A percentile compares a stretch with the other conserved stretches of the same genome.
These are phyloP conservation scores for Acronicta aceris DNA, from an alignment of 2,888 invertebrate species.

Conservation along the genomic window DNA sequence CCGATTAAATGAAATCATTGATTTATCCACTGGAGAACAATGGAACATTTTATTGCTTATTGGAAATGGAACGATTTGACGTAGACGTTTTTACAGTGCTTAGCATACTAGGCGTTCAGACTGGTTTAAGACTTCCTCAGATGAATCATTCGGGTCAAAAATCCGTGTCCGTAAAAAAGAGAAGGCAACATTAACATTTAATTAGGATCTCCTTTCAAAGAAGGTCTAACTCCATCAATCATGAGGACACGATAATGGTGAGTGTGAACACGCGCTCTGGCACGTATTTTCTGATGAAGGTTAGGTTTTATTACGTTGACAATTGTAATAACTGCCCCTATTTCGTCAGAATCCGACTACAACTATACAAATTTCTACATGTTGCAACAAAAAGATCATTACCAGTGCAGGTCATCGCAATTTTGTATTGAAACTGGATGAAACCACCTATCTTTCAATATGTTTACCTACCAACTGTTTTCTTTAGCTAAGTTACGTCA, in stretches of 20 bases:
- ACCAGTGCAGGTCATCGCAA: slow-evolving; percentile 12
- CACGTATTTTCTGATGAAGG: slow-evolving; percentile 61
- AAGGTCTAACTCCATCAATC: slow-evolving; percentile 58
- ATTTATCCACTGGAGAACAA: slow-evolving; percentile 49
- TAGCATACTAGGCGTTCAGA: slow-evolving; percentile 30
- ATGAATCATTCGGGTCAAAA: slow-evolving; percentile 57
- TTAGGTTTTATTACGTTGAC: slow-evolving; percentile 46
- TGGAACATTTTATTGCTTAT: slow-evolving; percentile 52
- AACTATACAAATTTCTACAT: slow-evolving; percentile 30
- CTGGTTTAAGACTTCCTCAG: slow-evolving; percentile 38
- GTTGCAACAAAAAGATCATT: slow-evolving; percentile 29
- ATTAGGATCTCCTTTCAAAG: slow-evolving; percentile 47
- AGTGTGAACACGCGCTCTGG: slow-evolving; percentile 52
- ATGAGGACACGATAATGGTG: slow-evolving; percentile 60
- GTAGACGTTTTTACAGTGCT: slow-evolving; percentile 38
- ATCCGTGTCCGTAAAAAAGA: slow-evolving; percentile 41
- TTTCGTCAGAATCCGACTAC: slow-evolving; percentile 43
- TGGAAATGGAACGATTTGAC: slow-evolving; percentile 47
- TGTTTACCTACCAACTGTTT: slow-evolving; percentile 21
- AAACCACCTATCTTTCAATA: too few species aligned
- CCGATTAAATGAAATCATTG: slow-evolving; percentile 32
- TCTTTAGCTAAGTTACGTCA: slow-evolving; percentile 22
- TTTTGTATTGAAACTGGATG: slow-evolving; percentile 36
- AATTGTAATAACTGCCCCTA: slow-evolving; percentile 45
- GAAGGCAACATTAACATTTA: slow-evolving; percentile 48